Evolutionary conservation across 1,140 invertebrate genomes (phyloP).

Genomic region (Elymnias hypermnestra): DNA sequence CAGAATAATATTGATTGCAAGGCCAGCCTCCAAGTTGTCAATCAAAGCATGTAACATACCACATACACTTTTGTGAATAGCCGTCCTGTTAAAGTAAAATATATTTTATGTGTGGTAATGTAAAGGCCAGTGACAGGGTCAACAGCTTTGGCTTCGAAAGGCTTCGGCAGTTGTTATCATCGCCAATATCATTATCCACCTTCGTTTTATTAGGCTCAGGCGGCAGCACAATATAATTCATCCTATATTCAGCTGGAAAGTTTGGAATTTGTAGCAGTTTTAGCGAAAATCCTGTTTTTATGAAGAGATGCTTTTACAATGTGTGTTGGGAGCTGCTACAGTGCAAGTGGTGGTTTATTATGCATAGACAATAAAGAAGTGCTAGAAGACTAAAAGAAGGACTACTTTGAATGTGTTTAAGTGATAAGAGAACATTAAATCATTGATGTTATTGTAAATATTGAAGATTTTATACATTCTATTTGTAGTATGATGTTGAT

Average conservation of each 20-base stretch:
- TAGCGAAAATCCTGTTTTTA: constrained; percentile 16
- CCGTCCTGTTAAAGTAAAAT: constrained; percentile 51
- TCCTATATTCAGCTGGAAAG: constrained; percentile 36
- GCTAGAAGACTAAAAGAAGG: constrained; percentile 27
- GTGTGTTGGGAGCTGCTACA: constrained; percentile 3
- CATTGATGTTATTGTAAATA: constrained; percentile 24
- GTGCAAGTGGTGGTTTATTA: constrained; percentile 18
- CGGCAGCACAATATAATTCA: constrained; percentile 33
- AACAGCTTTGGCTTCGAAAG: constrained; percentile 24
- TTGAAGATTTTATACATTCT: constrained; percentile 16
- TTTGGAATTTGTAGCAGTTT: constrained; percentile 22
- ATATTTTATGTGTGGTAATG: constrained; percentile 59
- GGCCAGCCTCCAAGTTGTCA: constrained; percentile 81
- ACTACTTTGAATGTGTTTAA: constrained; percentile 13
- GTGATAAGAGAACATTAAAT: constrained; percentile 14
- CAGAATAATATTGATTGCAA: constrained; percentile 91
- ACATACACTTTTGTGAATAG: constrained; percentile 30
- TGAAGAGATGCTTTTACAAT: constrained; percentile 15
- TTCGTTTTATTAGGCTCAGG: constrained; percentile 54
- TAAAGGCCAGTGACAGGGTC: constrained; percentile 42
- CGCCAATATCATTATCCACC: constrained; percentile 33
- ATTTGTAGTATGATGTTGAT: constrained; percentile 8
- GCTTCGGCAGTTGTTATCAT: constrained; percentile 7
- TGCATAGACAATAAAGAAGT: constrained; percentile 32
- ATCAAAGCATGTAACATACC: constrained; percentile 27